Evolutionary conservation across 2,797 vertebrate genomes (phyloP).

Genomic region (Pantherophis alleghaniensis): DNA sequence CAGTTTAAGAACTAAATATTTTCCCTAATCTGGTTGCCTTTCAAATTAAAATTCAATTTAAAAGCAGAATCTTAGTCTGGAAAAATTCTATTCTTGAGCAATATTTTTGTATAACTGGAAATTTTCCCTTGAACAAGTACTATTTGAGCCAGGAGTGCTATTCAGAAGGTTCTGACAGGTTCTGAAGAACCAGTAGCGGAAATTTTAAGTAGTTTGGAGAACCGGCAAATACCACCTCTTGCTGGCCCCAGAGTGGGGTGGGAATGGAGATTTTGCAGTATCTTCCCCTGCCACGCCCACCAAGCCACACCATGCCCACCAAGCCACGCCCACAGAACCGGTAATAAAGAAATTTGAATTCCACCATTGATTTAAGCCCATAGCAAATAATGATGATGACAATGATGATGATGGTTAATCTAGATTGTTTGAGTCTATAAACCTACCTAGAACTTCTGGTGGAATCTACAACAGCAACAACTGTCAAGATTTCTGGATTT

Average conservation of each 20-base stretch:
- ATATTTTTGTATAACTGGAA: not conserved
- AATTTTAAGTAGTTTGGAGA: too few relatives aligned
- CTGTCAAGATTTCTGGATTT: not conserved
- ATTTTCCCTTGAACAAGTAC: not conserved
- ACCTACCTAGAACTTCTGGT: not conserved
- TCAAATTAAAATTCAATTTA: not conserved
- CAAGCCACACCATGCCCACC: too few relatives aligned
- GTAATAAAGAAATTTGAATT: too few relatives aligned
- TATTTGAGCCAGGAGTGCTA: not conserved
- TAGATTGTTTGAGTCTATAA: not conserved
- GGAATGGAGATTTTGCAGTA: too few relatives aligned
- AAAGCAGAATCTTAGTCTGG: rapidly evolving
- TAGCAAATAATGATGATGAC: not conserved
- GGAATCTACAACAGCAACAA: not conserved
- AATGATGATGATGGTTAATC: not conserved
- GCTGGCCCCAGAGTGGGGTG: too few relatives aligned
- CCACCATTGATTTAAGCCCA: not conserved
- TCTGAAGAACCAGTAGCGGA: too few relatives aligned
- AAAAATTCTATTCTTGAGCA: rapidly evolving
- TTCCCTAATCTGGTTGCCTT: too few relatives aligned
- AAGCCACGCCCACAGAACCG: too few relatives aligned
- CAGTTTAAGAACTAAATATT: not conserved
- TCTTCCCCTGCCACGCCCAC: too few relatives aligned
- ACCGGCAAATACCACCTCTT: too few relatives aligned
- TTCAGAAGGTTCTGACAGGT: too few relatives aligned